phyloP scores from a whole-genome alignment of 2,888 invertebrate species.

The Seladonia tumulorum region DNA sequence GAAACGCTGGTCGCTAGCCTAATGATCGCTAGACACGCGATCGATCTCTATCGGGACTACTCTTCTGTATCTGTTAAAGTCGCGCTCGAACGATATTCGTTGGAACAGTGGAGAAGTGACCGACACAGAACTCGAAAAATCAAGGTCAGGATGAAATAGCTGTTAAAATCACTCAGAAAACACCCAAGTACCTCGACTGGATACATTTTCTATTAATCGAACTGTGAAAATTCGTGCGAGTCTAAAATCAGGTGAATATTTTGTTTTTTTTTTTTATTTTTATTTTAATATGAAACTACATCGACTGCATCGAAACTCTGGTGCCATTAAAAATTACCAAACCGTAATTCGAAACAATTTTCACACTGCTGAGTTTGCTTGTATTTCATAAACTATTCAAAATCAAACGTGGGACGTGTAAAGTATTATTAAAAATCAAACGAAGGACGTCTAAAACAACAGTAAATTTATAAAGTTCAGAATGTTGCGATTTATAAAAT shows the following conservation, averaged over 20 bases:
- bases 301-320: too few relatives aligned
- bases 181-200: background rate
- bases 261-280: too few relatives aligned
- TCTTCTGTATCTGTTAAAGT: background rate
- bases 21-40: slow-evolving; percentile 7
- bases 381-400: background rate
- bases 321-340: background rate
- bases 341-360: background rate
- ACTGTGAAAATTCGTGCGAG: background rate
- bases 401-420: too few relatives aligned
- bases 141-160: background rate
- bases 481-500: background rate
- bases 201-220: background rate
- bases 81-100: background rate
- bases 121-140: background rate
- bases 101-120: background rate
- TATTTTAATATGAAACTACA: too few relatives aligned
- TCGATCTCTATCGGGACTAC: background rate
- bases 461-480: background rate
- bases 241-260: too few relatives aligned
- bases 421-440: too few relatives aligned
- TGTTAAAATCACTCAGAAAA: background rate
- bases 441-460: background rate
- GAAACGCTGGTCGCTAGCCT: background rate
- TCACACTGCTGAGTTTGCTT: background rate